phyloP scores from a whole-genome alignment of 1,140 invertebrate species.

The Tenebrio molitor region DNA sequence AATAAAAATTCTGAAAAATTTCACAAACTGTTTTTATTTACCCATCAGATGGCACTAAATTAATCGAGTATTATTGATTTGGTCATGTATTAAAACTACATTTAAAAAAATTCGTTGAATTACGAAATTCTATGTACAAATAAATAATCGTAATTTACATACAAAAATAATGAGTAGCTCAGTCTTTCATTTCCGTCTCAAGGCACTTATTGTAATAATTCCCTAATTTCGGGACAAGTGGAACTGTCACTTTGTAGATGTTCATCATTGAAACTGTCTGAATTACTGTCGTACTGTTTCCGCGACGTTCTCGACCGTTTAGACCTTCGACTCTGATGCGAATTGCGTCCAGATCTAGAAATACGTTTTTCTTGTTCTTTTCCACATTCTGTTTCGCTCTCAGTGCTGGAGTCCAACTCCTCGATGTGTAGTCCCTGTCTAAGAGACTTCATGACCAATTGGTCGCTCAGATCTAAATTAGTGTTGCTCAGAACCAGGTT shows the following conservation, averaged over 20 bases:
- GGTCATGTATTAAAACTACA: too few relatives aligned
- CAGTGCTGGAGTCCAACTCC: slow-evolving; percentile 53
- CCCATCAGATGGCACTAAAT: too few relatives aligned
- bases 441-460: slow-evolving; percentile 68
- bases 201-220: slow-evolving; percentile 61
- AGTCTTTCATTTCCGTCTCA: not conserved
- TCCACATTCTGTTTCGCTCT: slow-evolving; percentile 53
- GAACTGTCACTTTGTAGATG: slow-evolving; percentile 61
- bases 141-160: not conserved
- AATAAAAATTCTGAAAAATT: slow-evolving; percentile 39
- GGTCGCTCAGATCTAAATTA: slow-evolving; percentile 69
- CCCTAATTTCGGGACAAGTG: slow-evolving; percentile 64
- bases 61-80: too few relatives aligned
- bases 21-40: not conserved
- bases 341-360: slow-evolving; percentile 55
- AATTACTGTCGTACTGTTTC: slow-evolving; percentile 54
- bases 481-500: slow-evolving; percentile 71
- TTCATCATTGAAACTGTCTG: slow-evolving; percentile 52
- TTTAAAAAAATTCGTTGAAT: too few relatives aligned
- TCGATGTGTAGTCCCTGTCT: slow-evolving; percentile 65
- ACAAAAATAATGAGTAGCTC: not conserved
- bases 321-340: slow-evolving; percentile 59
- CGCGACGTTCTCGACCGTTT: slow-evolving; percentile 50
- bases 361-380: slow-evolving; percentile 59
- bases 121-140: not conserved